These are phyloP conservation scores for Puntigrus tetrazona DNA, from an alignment of 2,113 vertebrate genomes.

Conservation along the genomic window DNA sequence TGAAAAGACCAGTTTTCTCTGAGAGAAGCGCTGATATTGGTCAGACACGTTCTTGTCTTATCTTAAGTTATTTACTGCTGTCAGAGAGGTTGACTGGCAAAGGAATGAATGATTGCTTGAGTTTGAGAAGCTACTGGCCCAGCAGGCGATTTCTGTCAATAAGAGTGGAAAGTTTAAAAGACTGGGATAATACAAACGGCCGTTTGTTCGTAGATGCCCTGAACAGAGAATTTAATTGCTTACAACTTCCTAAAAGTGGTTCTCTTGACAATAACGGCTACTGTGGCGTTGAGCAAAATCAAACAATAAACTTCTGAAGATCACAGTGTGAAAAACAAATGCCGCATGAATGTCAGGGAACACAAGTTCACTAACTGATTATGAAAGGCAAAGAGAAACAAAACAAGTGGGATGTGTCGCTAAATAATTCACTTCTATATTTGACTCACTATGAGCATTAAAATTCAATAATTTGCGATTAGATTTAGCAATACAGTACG, in stretches of 20 bases:
- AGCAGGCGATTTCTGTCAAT: slow-evolving; percentile 31
- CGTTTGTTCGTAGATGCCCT: not conserved
- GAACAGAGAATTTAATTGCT: not conserved
- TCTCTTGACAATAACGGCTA: not conserved
- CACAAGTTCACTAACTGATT: slow-evolving; percentile 39
- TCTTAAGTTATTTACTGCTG: slow-evolving; percentile 30
- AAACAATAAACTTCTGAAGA: not conserved
- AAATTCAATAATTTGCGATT: not conserved
- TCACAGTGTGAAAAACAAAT: slow-evolving; percentile 6
- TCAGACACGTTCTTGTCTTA: not conserved
- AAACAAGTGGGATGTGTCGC: not conserved
- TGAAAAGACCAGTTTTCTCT: not conserved
- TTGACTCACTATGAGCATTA: not conserved
- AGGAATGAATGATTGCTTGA: slow-evolving; percentile 30
- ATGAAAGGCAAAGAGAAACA: slow-evolving; percentile 14
- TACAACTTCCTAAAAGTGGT: not conserved
- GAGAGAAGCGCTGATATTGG: not conserved
- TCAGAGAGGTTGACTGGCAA: slow-evolving; percentile 17
- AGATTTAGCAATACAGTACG: not conserved
- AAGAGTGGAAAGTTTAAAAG: not conserved
- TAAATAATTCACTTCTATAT: slow-evolving; percentile 7
- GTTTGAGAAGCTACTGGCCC: slow-evolving; percentile 12
- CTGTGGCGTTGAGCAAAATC: not conserved
- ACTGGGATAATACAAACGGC: not conserved
- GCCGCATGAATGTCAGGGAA: slow-evolving; percentile 47